phyloP scores from a whole-genome alignment of 92 coral and sea anemone genomes.

The Nematostella vectensis region DNA sequence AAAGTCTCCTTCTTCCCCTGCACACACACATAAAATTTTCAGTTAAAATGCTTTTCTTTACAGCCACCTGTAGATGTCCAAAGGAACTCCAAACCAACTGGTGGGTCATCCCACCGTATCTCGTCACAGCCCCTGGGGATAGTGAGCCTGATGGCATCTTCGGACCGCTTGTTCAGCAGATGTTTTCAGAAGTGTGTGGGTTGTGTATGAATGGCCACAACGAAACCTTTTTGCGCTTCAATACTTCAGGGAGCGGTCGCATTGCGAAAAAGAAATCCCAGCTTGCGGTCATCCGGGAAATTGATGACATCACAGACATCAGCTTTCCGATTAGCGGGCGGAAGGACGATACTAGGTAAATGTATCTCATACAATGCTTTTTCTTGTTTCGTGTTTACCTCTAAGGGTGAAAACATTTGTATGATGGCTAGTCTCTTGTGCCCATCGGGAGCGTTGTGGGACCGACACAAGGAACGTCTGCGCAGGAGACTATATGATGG shows the following conservation, averaged over 20 bases:
- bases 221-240: constrained; percentile 19
- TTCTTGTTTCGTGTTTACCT: no score
- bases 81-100: constrained; percentile 45
- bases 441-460: no score
- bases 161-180: constrained; percentile 26
- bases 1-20: no score
- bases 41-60: no score
- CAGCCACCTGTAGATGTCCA: constrained; percentile 65
- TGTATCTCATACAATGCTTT: no score
- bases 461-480: no score
- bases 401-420: no score
- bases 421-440: no score
- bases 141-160: constrained; percentile 47
- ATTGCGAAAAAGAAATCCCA: constrained; percentile 26
- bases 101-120: constrained; percentile 53
- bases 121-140: constrained; percentile 8
- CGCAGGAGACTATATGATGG: no score
- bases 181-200: constrained; percentile 49
- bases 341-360: constrained; percentile 27
- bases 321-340: constrained; percentile 61
- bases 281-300: constrained; percentile 23
- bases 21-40: no score
- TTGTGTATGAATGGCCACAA: constrained; percentile 52
- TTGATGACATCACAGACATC: constrained; percentile 36
- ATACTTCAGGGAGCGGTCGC: constrained; percentile 23